phyloP scores from a whole-genome alignment of 1,140 invertebrate genomes.

The Drosophila melanica region DNA sequence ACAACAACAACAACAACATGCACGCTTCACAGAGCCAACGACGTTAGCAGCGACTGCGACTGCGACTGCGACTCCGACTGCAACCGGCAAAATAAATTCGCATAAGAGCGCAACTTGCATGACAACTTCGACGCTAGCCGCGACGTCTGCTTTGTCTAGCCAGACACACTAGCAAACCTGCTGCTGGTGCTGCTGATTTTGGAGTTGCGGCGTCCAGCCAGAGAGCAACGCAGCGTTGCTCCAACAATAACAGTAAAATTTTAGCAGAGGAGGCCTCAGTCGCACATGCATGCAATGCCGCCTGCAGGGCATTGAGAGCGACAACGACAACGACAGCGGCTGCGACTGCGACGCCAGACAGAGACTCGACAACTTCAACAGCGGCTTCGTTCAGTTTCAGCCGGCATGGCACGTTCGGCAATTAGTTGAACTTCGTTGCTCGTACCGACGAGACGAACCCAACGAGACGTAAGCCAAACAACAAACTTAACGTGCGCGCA shows the following conservation, averaged over 20 bases:
- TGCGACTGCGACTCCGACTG: constrained; percentile 17
- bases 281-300: constrained; percentile 60
- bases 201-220: constrained; percentile 20
- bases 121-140: constrained; percentile 19
- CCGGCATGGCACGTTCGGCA: constrained; percentile 61
- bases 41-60: constrained; percentile 20
- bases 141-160: constrained; percentile 58
- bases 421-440: constrained; percentile 77
- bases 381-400: constrained; percentile 43
- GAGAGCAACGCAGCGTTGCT: constrained; percentile 23
- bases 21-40: constrained; percentile 50
- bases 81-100: constrained; percentile 30
- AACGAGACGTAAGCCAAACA: constrained; percentile 39
- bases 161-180: constrained; percentile 54
- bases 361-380: constrained; percentile 36
- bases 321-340: constrained; percentile 14
- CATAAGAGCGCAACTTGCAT: constrained; percentile 30
- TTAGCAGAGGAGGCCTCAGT: constrained; percentile 40
- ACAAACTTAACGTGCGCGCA: constrained; percentile 50
- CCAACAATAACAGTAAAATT: constrained; percentile 64
- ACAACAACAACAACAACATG: constrained; percentile 35
- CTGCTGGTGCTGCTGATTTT: constrained; percentile 22
- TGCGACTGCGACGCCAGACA: constrained; percentile 34
- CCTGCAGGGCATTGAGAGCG: constrained; percentile 51
- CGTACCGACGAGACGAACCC: constrained; percentile 67